A percentile compares a stretch with the other conserved stretches of the same genome.
These are phyloP conservation scores for Pristiophorus japonicus DNA, from an alignment of 2,113 vertebrate species.

Conservation along the genomic window DNA sequence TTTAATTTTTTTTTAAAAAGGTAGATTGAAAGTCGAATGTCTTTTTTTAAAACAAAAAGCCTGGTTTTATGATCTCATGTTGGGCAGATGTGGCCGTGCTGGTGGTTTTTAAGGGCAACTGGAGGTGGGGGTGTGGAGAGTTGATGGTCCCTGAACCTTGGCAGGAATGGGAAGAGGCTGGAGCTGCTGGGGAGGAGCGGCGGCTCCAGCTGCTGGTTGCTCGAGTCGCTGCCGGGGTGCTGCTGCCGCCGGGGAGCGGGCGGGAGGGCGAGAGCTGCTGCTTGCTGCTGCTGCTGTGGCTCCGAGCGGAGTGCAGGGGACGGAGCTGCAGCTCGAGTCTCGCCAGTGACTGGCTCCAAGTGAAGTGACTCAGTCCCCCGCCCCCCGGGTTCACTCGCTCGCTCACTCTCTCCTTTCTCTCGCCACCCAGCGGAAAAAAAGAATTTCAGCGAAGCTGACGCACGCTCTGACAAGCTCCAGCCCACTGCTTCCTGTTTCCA, in stretches of 20 bases:
- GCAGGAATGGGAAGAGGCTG: not conserved
- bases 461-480: constrained; percentile 18
- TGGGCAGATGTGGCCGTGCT: not conserved
- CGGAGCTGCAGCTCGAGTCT: not conserved
- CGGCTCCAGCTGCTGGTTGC: not conserved
- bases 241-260: not conserved
- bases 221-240: not conserved
- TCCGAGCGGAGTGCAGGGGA: not conserved
- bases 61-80: not conserved
- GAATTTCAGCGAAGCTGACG: not conserved
- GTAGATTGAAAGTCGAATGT: not conserved
- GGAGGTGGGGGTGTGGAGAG: not conserved
- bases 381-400: not conserved
- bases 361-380: not conserved
- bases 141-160: not conserved
- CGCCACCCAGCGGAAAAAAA: constrained; percentile 22
- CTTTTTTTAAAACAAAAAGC: not conserved
- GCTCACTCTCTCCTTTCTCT: not conserved
- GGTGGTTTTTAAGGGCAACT: not conserved
- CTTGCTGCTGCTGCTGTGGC: not conserved
- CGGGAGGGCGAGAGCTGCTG: not conserved
- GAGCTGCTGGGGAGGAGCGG: not conserved
- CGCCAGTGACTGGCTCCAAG: constrained; percentile 15
- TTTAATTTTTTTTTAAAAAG: not conserved
- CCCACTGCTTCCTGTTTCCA: constrained; percentile 32